Evolutionary conservation across 2,113 vertebrate genomes (phyloP).

Genomic region (Tragelaphus buxtoni): DNA sequence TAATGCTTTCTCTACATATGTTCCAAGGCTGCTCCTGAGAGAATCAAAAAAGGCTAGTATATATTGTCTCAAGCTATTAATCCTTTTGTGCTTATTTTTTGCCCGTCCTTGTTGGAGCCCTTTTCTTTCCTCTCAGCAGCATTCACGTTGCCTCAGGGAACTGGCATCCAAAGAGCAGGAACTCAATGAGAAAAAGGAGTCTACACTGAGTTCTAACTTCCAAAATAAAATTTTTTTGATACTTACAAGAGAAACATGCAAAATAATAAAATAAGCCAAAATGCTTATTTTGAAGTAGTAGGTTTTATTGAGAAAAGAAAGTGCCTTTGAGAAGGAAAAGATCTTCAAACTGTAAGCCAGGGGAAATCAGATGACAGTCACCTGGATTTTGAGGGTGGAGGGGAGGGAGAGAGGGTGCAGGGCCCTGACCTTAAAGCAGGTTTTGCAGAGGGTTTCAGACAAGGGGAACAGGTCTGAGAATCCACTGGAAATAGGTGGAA

Average conservation of each 20-base stretch:
- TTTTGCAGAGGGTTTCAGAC: background rate
- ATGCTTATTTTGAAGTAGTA: background rate
- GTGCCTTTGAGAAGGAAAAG: background rate
- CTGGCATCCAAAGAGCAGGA: background rate
- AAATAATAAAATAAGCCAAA: background rate
- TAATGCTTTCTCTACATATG: background rate
- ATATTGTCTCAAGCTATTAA: background rate
- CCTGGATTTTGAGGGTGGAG: background rate
- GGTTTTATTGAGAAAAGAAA: background rate
- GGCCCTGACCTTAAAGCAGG: background rate
- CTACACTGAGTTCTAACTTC: background rate
- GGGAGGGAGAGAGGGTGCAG: background rate
- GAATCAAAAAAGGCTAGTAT: background rate
- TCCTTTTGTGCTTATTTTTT: background rate
- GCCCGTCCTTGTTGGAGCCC: background rate
- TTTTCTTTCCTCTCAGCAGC: background rate
- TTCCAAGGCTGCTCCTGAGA: background rate
- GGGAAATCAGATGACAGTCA: background rate
- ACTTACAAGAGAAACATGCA: background rate
- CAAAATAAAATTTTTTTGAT: background rate
- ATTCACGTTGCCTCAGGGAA: background rate
- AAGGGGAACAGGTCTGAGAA: background rate
- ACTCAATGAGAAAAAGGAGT: background rate
- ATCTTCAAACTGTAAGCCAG: background rate
- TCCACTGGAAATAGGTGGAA: background rate